Conservation (phyloP, 1,140 invertebrate genomes). For the Teleopsis dalmanni region DNA sequence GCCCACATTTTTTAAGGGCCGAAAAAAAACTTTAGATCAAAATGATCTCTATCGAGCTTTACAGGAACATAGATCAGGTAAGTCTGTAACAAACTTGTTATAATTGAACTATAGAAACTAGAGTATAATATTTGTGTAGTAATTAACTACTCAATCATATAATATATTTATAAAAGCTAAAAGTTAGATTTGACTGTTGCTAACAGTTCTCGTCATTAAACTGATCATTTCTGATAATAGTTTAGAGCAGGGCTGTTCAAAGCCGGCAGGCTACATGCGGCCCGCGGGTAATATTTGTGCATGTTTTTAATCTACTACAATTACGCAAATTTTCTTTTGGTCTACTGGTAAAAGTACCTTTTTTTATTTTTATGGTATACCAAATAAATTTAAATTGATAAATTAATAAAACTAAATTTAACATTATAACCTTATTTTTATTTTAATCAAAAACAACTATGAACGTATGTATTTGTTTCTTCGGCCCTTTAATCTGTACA, state of each 20-base stretch:
- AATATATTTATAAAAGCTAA: background rate
- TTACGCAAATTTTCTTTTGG: too few relatives aligned
- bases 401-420: too few relatives aligned
- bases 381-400: too few relatives aligned
- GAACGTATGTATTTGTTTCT: too few relatives aligned
- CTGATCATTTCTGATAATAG: background rate
- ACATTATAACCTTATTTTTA: too few relatives aligned
- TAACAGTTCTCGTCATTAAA: background rate
- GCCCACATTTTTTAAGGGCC: constrained; percentile 49
- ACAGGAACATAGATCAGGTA: constrained; percentile 51
- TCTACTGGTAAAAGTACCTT: too few relatives aligned
- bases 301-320: too few relatives aligned
- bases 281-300: too few relatives aligned
- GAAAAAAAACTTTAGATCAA: constrained; percentile 49
- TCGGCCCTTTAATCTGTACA: too few relatives aligned
- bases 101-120: background rate
- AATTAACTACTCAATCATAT: background rate
- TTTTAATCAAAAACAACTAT: too few relatives aligned
- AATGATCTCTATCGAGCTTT: constrained; percentile 51
- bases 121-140: background rate
- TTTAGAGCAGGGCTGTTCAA: background rate
- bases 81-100: constrained; percentile 7
- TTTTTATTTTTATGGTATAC: too few relatives aligned
- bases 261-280: too few relatives aligned
- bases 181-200: background rate